Evolutionary conservation across 2,797 vertebrate genomes (phyloP).

Genomic region (Neosilurus hyrtlii): DNA sequence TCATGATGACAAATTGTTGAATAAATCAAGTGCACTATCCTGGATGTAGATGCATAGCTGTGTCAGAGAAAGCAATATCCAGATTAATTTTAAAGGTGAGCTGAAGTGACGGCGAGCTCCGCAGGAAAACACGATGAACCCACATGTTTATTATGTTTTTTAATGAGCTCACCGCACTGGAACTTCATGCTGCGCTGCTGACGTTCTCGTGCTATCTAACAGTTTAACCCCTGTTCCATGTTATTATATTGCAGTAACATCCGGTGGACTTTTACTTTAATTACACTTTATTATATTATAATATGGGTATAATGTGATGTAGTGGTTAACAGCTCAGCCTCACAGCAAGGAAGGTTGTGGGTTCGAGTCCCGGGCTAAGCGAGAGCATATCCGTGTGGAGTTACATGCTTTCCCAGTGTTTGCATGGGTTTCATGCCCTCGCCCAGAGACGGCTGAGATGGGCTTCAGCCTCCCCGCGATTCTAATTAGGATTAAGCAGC

Average conservation of each 20-base stretch:
- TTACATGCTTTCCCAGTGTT: no score
- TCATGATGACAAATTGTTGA: constrained; percentile 19
- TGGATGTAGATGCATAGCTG: constrained; percentile 7
- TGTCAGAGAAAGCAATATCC: constrained; percentile 16
- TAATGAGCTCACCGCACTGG: not conserved
- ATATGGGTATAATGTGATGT: no score
- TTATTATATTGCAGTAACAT: not conserved
- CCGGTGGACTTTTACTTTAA: not conserved
- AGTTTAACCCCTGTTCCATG: not conserved
- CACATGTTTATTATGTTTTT: not conserved
- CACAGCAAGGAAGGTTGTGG: no score
- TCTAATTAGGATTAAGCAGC: no score
- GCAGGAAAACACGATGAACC: not conserved
- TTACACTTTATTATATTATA: not conserved
- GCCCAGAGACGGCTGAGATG: no score
- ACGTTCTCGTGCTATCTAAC: not conserved
- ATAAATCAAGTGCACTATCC: constrained; percentile 18
- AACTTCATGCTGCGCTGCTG: no score
- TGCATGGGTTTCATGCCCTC: no score
- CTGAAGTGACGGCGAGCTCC: not conserved
- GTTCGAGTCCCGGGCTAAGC: no score
- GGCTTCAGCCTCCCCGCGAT: no score
- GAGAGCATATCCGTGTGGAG: no score
- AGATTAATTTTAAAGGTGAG: constrained; percentile 8
- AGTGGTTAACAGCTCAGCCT: no score